Evolutionary conservation across 2,797 vertebrate species (phyloP).

Genomic region (Nyctalus aviator): DNA sequence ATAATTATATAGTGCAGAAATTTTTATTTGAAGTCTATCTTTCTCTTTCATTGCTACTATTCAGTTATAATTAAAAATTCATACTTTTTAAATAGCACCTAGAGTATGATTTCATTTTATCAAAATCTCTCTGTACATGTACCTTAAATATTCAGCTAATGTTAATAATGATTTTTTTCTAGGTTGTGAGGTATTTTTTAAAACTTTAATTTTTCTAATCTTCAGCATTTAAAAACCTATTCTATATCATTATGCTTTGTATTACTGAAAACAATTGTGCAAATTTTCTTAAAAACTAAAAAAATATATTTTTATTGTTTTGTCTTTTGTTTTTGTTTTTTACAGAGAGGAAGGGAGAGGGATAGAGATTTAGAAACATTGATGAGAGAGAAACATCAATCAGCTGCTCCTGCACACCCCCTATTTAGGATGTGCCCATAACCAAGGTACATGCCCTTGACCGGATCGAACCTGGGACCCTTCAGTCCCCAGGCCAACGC

Average conservation of each 20-base stretch:
- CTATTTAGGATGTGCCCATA: too few relatives aligned
- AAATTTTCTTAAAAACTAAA: slow-evolving; percentile 5
- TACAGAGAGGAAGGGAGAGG: too few relatives aligned
- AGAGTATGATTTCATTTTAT: neutral
- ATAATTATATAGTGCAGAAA: neutral
- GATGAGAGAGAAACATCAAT: too few relatives aligned
- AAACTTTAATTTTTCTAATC: neutral
- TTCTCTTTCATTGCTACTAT: slow-evolving; percentile 8
- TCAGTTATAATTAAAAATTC: slow-evolving; percentile 35
- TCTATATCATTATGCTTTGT: neutral
- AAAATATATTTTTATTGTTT: neutral
- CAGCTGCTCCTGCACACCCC: too few relatives aligned
- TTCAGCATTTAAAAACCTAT: neutral
- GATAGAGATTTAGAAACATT: too few relatives aligned
- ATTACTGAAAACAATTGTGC: neutral
- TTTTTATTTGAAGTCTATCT: neutral
- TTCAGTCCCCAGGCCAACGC: too few relatives aligned
- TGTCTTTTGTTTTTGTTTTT: too few relatives aligned
- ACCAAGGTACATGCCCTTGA: too few relatives aligned
- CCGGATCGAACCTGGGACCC: too few relatives aligned
- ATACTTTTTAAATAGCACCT: neutral
- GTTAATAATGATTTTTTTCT: slow-evolving; percentile 22
- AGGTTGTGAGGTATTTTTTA: neutral
- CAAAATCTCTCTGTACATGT: neutral
- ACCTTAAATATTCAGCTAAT: neutral